Conservation (phyloP, 2,888 invertebrate species). For the Rutpela maculata region DNA sequence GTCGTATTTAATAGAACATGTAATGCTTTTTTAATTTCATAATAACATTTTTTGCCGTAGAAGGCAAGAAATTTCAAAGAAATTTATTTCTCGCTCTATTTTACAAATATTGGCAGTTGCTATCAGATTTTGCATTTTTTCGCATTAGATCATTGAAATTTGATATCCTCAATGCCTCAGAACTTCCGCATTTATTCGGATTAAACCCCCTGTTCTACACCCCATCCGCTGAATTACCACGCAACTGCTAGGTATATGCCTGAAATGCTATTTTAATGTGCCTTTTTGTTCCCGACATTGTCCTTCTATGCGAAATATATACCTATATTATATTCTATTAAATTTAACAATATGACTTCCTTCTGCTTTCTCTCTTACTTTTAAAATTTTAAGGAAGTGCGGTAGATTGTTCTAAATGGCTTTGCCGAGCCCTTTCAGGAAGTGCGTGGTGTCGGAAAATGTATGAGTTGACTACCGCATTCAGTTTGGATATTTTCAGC, state of each 20-base stretch:
- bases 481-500: constrained; percentile 21
- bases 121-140: too few relatives aligned
- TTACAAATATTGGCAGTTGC: too few relatives aligned
- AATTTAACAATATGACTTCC: constrained; percentile 39
- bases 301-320: constrained; percentile 17
- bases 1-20: too few relatives aligned
- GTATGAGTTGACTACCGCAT: constrained; percentile 14
- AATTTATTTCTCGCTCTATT: too few relatives aligned
- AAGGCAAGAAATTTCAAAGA: too few relatives aligned
- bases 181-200: too few relatives aligned
- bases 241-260: background rate
- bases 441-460: constrained; percentile 25
- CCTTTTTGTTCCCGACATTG: constrained; percentile 27
- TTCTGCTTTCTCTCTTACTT: constrained; percentile 25
- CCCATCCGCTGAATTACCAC: background rate
- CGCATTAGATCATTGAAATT: too few relatives aligned
- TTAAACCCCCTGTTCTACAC: too few relatives aligned
- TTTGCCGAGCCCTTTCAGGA: constrained; percentile 16
- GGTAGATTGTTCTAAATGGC: constrained; percentile 33
- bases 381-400: constrained; percentile 24
- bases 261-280: constrained; percentile 33
- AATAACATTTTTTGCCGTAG: too few relatives aligned
- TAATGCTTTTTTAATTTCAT: too few relatives aligned
- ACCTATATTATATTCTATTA: constrained; percentile 33
- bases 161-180: too few relatives aligned